Evolutionary conservation across 2,888 invertebrate genomes (phyloP), one percentile per base, ranked within the genome.

Genomic region (Neoitamus cyanurus): DNA sequence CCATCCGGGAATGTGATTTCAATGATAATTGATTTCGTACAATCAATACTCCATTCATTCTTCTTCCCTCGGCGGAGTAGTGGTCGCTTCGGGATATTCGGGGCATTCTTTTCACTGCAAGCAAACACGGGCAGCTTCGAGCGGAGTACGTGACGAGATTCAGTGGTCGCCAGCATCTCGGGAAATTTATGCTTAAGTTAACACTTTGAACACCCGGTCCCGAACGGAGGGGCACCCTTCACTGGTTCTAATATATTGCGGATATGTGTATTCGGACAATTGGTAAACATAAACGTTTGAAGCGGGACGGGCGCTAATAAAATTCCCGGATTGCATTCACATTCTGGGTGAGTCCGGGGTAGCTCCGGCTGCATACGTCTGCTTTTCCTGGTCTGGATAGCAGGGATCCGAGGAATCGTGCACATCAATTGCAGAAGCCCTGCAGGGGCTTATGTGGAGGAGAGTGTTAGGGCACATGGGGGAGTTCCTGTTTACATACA

Each of bases 271-370:
- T 75, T 42, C 37, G 42, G 75, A 75, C 75, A 75, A 75, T 75
- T 75, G 75, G 75, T 75, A 75, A 75, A 75, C 75, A 75, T 75
- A 36, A 75, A 75, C 75, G 75, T 75, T 75, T 75, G 25, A 20
- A 75, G 6, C 75, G 28, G 58, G 58, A 73, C 25, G 46, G 75
- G 75, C 37, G 75, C 75, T 75, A 75, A 75, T 75, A 75, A 75
- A 75, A 75, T 42, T 75, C 75, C 42, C 25, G 75, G 75, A 42
- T 75, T 37, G 75, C 75, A 37, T 75, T 28, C 42, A 37, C 75
- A 75, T 75, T 75, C 75, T 25, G 75, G 75, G 25, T 37, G 37
- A 42, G 20, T 42, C 75, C 28, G 37, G 75, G 75, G 37, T 42
- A 75, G 37, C 75, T 75, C 25, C 42, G 25, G 70, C 0, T 70